Conservation (phyloP, 2,888 invertebrate genomes). For the Lepidochrysops patricia region DNA sequence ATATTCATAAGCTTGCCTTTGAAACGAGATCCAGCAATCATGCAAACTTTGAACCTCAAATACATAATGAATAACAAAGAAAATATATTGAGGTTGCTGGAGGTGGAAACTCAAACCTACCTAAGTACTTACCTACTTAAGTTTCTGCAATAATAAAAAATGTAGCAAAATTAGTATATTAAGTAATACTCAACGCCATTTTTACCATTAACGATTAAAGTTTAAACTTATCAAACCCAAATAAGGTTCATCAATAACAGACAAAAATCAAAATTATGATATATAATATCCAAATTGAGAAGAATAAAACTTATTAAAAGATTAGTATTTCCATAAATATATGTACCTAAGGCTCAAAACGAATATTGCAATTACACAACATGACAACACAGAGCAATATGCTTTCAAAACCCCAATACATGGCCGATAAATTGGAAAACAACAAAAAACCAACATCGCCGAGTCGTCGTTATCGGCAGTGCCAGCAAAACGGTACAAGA, state of each 20-base stretch:
- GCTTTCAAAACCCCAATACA: neutral
- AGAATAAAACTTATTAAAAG: too few relatives aligned
- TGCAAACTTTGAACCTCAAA: neutral
- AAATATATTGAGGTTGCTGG: neutral
- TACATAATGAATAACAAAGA: neutral
- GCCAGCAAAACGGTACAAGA: conserved; percentile 28
- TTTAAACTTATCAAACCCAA: too few relatives aligned
- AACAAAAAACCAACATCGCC: neutral
- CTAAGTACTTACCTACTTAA: neutral
- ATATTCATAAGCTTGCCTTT: conserved; percentile 25
- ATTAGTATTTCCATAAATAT: too few relatives aligned
- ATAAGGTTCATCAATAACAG: too few relatives aligned
- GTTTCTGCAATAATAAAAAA: neutral
- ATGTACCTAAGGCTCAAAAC: too few relatives aligned
- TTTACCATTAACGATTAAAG: too few relatives aligned
- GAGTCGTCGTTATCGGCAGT: neutral
- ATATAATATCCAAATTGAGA: too few relatives aligned
- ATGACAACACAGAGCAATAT: neutral
- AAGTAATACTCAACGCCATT: too few relatives aligned
- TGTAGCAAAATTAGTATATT: too few relatives aligned
- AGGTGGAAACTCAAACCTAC: too few relatives aligned
- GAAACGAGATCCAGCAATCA: neutral
- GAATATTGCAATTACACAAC: too few relatives aligned
- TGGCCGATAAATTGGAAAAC: neutral
- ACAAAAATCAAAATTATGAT: too few relatives aligned